Conservation (phyloP, 2,797 vertebrate genomes). For the Toxotes lorentzi region DNA sequence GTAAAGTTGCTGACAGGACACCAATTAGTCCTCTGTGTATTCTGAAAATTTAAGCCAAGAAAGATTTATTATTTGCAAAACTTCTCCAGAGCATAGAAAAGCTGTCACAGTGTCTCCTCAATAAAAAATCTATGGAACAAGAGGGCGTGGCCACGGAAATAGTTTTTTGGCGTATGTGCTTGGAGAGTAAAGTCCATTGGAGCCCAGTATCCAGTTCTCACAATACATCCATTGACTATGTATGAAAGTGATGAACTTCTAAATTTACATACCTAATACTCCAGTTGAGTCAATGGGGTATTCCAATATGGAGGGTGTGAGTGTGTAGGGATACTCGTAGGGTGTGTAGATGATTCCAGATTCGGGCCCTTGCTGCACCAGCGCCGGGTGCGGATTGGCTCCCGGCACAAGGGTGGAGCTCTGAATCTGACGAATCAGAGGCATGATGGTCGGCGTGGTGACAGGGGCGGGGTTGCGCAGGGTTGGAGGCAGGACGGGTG, state of each 20-base stretch:
- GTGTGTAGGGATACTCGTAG: slow-evolving; percentile 97
- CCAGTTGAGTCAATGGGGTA: slow-evolving; percentile 98
- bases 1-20: no score
- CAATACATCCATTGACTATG: slow-evolving; percentile 79
- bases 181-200: slow-evolving; percentile 39
- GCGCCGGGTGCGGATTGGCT: slow-evolving; percentile 93
- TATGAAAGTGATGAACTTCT: slow-evolving; percentile 50
- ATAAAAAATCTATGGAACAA: neutral
- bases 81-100: neutral
- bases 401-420: slow-evolving; percentile 94
- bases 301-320: slow-evolving; percentile 99
- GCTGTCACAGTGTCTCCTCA: no score
- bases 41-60: neutral
- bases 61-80: neutral
- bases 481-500: slow-evolving; percentile 91
- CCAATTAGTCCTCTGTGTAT: no score
- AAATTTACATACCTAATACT: slow-evolving; percentile 93
- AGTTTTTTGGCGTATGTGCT: neutral
- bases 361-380: slow-evolving; percentile 94
- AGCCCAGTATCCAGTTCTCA: slow-evolving; percentile 73
- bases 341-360: slow-evolving; percentile 97
- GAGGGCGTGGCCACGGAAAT: neutral
- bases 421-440: slow-evolving; percentile 99
- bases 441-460: slow-evolving; percentile 95
- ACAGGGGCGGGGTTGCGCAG: slow-evolving; percentile 92